These are phyloP conservation scores for Phalacrocorax pelagicus DNA, from an alignment of 2,113 vertebrate genomes.

Conservation along the genomic window DNA sequence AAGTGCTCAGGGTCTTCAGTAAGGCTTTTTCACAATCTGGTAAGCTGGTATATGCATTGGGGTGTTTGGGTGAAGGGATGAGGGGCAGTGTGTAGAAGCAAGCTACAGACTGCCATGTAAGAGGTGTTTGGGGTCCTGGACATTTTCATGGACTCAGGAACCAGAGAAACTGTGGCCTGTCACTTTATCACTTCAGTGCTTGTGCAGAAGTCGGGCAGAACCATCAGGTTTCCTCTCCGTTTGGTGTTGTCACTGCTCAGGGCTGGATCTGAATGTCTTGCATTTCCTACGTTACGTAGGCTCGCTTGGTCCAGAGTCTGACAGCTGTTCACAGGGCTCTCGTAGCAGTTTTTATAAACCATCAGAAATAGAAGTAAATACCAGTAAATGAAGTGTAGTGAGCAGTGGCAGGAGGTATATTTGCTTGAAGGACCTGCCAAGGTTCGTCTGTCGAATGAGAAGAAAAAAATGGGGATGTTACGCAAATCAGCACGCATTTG, in stretches of 20 bases:
- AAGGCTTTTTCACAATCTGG: not conserved
- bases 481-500: not conserved
- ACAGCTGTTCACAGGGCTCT: not conserved
- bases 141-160: not conserved
- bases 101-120: not conserved
- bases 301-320: not conserved
- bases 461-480: not conserved
- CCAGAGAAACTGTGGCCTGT: not conserved
- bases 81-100: not conserved
- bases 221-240: not conserved
- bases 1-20: not conserved
- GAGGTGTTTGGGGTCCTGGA: not conserved
- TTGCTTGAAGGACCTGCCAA: not conserved
- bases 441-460: not conserved
- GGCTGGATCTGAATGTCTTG: not conserved
- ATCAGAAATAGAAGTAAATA: not conserved
- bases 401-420: not conserved
- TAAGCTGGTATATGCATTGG: not conserved
- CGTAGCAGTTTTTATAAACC: not conserved
- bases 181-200: not conserved
- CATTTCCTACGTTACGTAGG: fast-evolving
- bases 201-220: not conserved
- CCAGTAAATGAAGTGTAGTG: not conserved
- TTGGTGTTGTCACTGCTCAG: not conserved
- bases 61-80: not conserved